These are phyloP conservation scores for Cyanistes caeruleus DNA, from an alignment of 2,113 vertebrate species.

Conservation along the genomic window DNA sequence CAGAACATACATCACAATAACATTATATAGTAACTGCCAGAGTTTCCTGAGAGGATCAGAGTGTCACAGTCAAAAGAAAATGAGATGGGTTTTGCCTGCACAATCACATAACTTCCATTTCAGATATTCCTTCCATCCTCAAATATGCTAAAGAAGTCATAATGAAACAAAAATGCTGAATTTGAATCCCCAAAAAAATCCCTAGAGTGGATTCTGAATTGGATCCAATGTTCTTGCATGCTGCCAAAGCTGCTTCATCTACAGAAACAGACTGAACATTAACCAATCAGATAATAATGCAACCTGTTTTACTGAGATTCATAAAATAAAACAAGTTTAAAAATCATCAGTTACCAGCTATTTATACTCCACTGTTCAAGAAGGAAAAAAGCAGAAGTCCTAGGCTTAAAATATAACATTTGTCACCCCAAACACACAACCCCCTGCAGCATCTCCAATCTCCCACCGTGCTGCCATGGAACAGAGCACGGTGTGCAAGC, in stretches of 20 bases:
- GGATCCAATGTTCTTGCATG: neutral
- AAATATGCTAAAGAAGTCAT: neutral
- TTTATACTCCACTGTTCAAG: constrained; percentile 32
- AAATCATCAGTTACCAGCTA: neutral
- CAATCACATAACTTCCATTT: neutral
- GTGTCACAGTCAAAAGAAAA: neutral
- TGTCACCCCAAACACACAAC: neutral
- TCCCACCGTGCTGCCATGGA: neutral
- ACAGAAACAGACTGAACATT: neutral
- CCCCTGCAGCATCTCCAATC: neutral
- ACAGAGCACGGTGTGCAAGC: neutral
- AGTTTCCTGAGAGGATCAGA: neutral
- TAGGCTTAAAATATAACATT: constrained; percentile 40
- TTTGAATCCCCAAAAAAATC: neutral
- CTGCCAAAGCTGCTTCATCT: neutral
- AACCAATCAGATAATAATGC: neutral
- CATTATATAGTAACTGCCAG: neutral
- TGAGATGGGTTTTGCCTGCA: neutral
- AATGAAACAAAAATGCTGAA: neutral
- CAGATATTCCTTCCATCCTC: neutral
- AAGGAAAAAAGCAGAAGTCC: neutral
- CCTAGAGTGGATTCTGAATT: neutral
- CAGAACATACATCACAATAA: neutral
- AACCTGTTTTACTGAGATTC: neutral
- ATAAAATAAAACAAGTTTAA: neutral